Conservation (phyloP, 2,888 invertebrate species). For the Oscheius sp. region DNA sequence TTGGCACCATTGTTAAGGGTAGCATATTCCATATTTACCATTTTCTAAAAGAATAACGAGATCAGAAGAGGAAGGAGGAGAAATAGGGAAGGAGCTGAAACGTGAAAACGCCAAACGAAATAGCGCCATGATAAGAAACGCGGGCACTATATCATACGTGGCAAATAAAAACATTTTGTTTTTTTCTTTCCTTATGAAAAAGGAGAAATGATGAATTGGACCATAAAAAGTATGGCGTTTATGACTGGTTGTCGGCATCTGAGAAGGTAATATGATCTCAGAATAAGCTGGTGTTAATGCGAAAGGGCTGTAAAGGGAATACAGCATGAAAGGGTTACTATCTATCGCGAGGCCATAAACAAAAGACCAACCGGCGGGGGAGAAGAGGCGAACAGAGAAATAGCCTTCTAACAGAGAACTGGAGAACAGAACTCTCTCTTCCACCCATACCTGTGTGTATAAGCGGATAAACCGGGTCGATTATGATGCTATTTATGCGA, state of each 20-base stretch:
- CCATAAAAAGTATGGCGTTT: not conserved
- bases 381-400: not conserved
- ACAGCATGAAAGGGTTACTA: not conserved
- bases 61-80: not conserved
- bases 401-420: not conserved
- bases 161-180: not conserved
- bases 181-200: not conserved
- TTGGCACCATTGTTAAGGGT: conserved; percentile 58
- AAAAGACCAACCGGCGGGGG: conserved; percentile 22
- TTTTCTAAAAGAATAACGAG: conserved; percentile 7
- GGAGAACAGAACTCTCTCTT: not conserved
- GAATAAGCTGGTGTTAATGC: no score
- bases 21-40: conserved; percentile 12
- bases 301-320: not conserved
- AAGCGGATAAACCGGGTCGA: conserved; percentile 28
- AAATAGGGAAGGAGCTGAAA: not conserved
- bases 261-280: not conserved
- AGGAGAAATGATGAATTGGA: not conserved
- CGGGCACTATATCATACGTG: not conserved
- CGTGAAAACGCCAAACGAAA: not conserved
- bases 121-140: conserved; percentile 1
- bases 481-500: conserved; percentile 19
- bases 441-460: not conserved
- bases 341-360: conserved; percentile 26
- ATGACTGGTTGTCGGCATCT: not conserved